Conservation (phyloP, 1,140 invertebrate species). For the Temnothorax curvispinosus region DNA sequence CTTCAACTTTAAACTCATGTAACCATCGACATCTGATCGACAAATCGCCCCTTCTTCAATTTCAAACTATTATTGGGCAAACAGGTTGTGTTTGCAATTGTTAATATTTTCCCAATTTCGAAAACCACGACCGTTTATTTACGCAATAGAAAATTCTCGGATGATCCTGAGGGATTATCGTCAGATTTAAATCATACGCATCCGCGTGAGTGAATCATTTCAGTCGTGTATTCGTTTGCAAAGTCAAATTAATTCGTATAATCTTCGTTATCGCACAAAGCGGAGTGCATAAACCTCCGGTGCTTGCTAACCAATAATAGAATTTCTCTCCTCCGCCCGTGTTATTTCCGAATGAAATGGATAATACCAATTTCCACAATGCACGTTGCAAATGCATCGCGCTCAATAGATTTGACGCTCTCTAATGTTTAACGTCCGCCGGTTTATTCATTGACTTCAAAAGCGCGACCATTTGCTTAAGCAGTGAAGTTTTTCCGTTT, state of each 20-base stretch:
- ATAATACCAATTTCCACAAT: constrained; percentile 36
- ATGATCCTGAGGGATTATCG: constrained; percentile 24
- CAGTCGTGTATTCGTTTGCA: constrained; percentile 8
- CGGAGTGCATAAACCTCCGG: constrained; percentile 20
- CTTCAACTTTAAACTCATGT: not conserved
- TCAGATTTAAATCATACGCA: constrained; percentile 16
- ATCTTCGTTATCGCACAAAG: constrained; percentile 16
- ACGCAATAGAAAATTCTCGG: not conserved
- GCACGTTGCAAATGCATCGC: not conserved
- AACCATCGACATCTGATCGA: not conserved
- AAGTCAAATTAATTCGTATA: constrained; percentile 40
- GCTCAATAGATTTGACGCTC: constrained; percentile 43
- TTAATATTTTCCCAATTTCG: constrained; percentile 1
- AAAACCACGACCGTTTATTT: constrained; percentile 7
- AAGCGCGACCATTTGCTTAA: constrained; percentile 25
- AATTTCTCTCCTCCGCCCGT: constrained; percentile 17
- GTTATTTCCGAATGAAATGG: constrained; percentile 32
- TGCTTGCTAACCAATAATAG: constrained; percentile 10
- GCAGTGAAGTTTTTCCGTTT: not conserved
- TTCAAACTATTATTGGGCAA: not conserved
- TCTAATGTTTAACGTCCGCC: constrained; percentile 27
- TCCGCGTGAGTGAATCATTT: constrained; percentile 8
- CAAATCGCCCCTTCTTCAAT: not conserved
- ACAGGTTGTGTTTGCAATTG: not conserved
- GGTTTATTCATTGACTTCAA: constrained; percentile 30